Evolutionary conservation across 2,113 vertebrate species (phyloP), one percentile per base, ranked within the genome.

Genomic region (Calidris pugnax): DNA sequence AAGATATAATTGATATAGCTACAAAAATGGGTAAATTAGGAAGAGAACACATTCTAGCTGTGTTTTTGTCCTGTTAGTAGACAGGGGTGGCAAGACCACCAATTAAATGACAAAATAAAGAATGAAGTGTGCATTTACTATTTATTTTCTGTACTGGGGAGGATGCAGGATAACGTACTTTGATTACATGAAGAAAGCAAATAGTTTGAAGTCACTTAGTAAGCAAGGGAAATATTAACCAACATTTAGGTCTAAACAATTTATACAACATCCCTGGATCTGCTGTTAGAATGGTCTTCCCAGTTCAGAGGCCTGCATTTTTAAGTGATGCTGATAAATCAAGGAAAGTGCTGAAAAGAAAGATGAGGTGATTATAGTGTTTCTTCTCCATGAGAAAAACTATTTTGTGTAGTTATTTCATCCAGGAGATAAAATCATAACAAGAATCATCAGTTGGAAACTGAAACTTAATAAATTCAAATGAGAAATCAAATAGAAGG

Each of bases 391-490:
- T 32, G 30, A 69, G 27, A 89, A 68, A 93, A 53, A 35, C 32
- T 84, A 50, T 81, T 68, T 57, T 13, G 3, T 50, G 45, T 37
- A n/a, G 43, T 75, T 81, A 26, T 66, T 87, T 90, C 51, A 81
- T 91, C 20, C 33, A 79, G 53, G 66, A 87, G 73, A 48, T 81
- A 94, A 95, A 92, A 85, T 87, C 60, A n/a, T 78, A 87, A 80
- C 53, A 92, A 69, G 73, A 85, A 85, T 90, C 66, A 89, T 79
- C 74, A 53, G 62, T 4, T 92, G 66, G 57, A 89, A 96, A 74
- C 39, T 23, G 79, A 89, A 94, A 90, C 83, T 85, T 91, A 94
- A 95, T 60, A 91, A 82, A 97, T 95, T 97, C 80, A 92, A 95
- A 95, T 92, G 84, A 92, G 84, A 95, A 95, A 82, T 89, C 76